Evolutionary conservation across 1,140 invertebrate species (phyloP), one percentile per base, ranked within the genome.

Genomic region (Euwallacea fornicatus): DNA sequence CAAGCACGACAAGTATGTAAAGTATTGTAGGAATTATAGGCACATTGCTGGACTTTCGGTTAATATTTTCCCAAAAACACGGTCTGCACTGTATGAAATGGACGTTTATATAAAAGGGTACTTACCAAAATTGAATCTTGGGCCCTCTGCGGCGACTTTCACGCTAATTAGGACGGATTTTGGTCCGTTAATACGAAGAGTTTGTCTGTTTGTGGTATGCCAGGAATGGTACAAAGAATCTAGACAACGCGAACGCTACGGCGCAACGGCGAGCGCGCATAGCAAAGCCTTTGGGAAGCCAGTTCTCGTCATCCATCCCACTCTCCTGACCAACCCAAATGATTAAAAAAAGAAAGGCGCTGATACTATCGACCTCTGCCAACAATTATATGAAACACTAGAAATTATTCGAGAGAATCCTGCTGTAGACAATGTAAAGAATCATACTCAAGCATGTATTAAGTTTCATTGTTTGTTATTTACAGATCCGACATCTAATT

Each of bases 151-250:
- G 82, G 82, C 84, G 81, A 79, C 76, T 84, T 83, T 84, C 79
- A 77, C 80, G 79, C 79, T 82, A 85, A 84, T 85, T 83, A 83
- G 84, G 83, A 83, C 84, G 85, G 86, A 89, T 88, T 89, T 88
- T 86, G 84, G 84, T 86, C 84, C 85, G 87, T 88, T 88, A 90
- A 89, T 89, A 87, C 86, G 86, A 89, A 86, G 86, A 90, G 88
- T 89, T 87, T 85, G 89, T 85, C 88, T 89, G 89, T 90, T 90
- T 90, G 90, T 92, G 92, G 92, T 92, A 93, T 93, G 91, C 89
- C 86, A 92, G 89, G 92, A 93, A 93, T 93, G 91, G 89, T 91
- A 93, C 91, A 93, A 93, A 93, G 92, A 93, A 93, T 93, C 91
- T 88, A 86, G 90, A 93, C 90, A 92, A 93, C 91, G 91, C 91